A percentile compares a stretch with the other conserved stretches of the same genome.
These are phyloP conservation scores for Ciona savignyi DNA, from an alignment of 23 tunicate species.

Conservation along the genomic window DNA sequence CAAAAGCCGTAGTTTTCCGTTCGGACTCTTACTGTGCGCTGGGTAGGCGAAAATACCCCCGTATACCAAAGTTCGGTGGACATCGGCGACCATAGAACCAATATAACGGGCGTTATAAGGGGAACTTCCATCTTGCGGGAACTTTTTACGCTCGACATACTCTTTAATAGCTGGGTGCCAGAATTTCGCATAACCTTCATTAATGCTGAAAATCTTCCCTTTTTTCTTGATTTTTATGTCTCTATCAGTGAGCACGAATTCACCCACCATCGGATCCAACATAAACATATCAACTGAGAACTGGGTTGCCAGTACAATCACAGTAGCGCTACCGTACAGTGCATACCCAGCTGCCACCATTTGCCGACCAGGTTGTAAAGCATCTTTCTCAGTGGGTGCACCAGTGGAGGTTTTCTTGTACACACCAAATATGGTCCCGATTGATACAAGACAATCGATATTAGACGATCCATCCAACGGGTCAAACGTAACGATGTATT, in stretches of 20 bases:
- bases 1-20: constrained; percentile 81
- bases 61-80: constrained; percentile 90
- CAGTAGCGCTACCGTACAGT: constrained; percentile 95
- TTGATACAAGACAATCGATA: constrained; percentile 96
- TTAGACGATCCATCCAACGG: constrained; percentile 98
- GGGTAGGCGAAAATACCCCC: constrained; percentile 97
- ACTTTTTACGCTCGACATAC: constrained; percentile 76
- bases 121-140: constrained; percentile 87
- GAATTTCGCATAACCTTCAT: constrained; percentile 91
- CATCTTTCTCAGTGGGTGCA: constrained; percentile 63
- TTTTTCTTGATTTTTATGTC: constrained; percentile 63
- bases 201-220: constrained; percentile 94
- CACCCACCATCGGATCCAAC: constrained; percentile 98
- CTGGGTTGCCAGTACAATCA: constrained; percentile 76
- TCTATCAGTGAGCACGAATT: constrained; percentile 74
- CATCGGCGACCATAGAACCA: constrained; percentile 99
- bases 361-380: constrained; percentile 59
- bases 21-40: constrained; percentile 76
- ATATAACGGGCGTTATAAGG: constrained; percentile 91
- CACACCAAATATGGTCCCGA: constrained; percentile 98
- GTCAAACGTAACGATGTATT: constrained; percentile 98
- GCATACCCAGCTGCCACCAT: constrained; percentile 99
- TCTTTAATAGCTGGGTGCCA: constrained; percentile 90
- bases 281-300: constrained; percentile 84
- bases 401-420: constrained; percentile 75